A percentile compares a stretch with the other conserved stretches of the same genome.
These are phyloP conservation scores for Tetheella fluctuosa DNA, from an alignment of 2,888 invertebrate genomes.

Conservation along the genomic window DNA sequence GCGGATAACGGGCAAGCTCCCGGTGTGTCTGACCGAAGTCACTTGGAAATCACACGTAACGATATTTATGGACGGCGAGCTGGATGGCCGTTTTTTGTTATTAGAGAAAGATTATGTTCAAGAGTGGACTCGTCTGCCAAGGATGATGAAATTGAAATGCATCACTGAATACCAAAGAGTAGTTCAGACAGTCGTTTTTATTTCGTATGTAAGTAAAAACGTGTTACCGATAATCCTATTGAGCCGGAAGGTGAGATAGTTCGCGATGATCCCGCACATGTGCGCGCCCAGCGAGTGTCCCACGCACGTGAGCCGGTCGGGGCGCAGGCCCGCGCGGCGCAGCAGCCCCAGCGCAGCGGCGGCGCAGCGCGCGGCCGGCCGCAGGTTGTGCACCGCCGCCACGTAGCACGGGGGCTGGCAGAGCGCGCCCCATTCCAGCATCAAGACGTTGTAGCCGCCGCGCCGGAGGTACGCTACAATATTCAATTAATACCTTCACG, in stretches of 20 bases:
- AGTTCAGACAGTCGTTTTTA: no score
- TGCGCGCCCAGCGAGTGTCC: slow-evolving; percentile 92
- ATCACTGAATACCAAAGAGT: no score
- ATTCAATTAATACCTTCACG: slow-evolving; percentile 10
- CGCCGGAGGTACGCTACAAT: slow-evolving; percentile 87
- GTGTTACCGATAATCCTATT: slow-evolving; percentile 88
- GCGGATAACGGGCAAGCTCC: no score
- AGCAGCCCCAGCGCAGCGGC: slow-evolving; percentile 86
- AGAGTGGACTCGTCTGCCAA: neutral
- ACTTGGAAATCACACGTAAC: no score
- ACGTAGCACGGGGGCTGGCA: slow-evolving; percentile 89
- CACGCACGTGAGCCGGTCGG: slow-evolving; percentile 88
- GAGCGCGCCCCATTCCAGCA: slow-evolving; percentile 91
- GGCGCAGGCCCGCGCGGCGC: slow-evolving; percentile 86
- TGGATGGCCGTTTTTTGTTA: no score
- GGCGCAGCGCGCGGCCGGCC: slow-evolving; percentile 88
- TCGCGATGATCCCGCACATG: slow-evolving; percentile 89
- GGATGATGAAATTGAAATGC: neutral
- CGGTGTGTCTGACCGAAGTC: no score
- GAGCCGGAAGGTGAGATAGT: slow-evolving; percentile 88
- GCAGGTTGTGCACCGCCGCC: slow-evolving; percentile 90
- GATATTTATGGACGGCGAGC: no score
- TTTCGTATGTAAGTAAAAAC: no score
- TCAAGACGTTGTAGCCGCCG: slow-evolving; percentile 90
- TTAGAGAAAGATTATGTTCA: no score